Conservation (phyloP, 2,113 vertebrate genomes). For the Poecile atricapillus region DNA sequence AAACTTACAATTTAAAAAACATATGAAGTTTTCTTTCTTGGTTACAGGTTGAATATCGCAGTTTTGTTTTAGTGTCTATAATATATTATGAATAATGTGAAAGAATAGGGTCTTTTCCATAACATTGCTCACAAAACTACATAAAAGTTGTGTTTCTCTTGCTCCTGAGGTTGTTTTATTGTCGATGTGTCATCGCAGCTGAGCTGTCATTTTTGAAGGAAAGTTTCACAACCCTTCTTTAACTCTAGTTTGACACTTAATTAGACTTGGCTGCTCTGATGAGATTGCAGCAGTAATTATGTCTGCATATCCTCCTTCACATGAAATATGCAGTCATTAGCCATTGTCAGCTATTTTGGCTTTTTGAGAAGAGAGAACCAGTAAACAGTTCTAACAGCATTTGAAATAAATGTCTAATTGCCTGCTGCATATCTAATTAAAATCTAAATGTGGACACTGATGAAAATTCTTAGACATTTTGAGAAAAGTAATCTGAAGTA, state of each 20-base stretch:
- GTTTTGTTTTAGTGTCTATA: neutral
- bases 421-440: neutral
- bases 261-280: constrained; percentile 24
- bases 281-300: constrained; percentile 31
- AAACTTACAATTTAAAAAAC: neutral
- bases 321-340: constrained; percentile 40
- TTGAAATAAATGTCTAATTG: constrained; percentile 25
- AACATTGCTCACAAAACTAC: neutral
- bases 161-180: neutral
- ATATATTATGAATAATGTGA: neutral
- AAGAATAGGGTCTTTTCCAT: neutral
- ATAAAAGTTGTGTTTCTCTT: neutral
- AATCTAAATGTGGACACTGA: neutral
- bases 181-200: neutral
- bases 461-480: neutral
- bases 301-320: neutral
- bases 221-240: constrained; percentile 5
- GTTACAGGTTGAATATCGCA: neutral
- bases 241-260: constrained; percentile 7
- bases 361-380: neutral
- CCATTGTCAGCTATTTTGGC: constrained; percentile 15
- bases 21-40: neutral
- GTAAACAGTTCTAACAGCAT: neutral
- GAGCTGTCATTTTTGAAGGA: neutral
- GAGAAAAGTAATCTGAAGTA: neutral